phyloP scores from a whole-genome alignment of 2,113 vertebrate species.

The Pelecanoides urinatrix region DNA sequence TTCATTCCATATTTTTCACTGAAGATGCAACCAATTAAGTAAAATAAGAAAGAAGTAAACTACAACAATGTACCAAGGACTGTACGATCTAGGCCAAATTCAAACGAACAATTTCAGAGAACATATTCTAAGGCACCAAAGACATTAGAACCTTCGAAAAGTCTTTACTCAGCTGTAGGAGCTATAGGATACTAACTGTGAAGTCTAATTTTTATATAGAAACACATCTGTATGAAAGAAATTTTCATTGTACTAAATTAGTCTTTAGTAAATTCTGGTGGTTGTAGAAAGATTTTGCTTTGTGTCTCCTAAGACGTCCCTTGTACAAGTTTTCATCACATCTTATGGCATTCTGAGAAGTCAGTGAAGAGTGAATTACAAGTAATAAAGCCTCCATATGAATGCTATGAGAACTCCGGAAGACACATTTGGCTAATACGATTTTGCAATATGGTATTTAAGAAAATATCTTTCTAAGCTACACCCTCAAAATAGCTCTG shows the following conservation, averaged over 20 bases:
- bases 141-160: neutral
- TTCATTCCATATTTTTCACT: neutral
- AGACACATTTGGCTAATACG: neutral
- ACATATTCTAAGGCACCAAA: neutral
- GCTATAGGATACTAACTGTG: neutral
- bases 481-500: neutral
- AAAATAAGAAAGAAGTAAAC: neutral
- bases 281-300: neutral
- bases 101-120: neutral
- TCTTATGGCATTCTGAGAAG: neutral
- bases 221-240: neutral
- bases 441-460: neutral
- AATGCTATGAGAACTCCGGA: neutral
- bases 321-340: neutral
- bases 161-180: neutral
- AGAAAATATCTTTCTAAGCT: neutral
- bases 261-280: neutral
- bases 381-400: neutral
- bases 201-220: neutral
- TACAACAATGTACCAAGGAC: neutral
- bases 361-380: neutral
- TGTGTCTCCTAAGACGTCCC: neutral
- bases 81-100: neutral
- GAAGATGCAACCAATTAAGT: neutral
- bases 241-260: neutral